Base-by-base conservation (phyloP, 2,797 vertebrate species). In the Aplochiton taeniatus region DNA sequence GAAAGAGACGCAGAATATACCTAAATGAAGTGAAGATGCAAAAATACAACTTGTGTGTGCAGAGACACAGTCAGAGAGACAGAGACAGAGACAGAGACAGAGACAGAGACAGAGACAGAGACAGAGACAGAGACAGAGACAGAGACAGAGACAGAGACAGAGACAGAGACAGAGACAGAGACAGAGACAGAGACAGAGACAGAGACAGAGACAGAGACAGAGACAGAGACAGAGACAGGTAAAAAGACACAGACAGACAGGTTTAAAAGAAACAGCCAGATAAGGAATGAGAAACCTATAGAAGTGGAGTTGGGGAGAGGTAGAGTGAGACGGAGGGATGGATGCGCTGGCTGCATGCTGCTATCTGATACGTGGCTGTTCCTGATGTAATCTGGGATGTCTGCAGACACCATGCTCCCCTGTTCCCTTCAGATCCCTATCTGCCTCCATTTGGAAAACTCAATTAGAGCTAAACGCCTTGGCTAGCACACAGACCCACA, bases 331-430 rank as follows among this genome's bases (percentile, higher is more conserved):
- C n/a, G n/a, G n/a, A n/a, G n/a, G n/a, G n/a, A n/a, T n/a, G n/a
- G n/a, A n/a, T n/a, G n/a, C n/a, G n/a, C n/a, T n/a, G n/a, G n/a
- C n/a, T n/a, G n/a, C 4, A 5, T 46, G 43, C 12, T 42, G 45
- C 8, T 43, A 45, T 54, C 17, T 58, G 55, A 44, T 17, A 31
- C 47, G 48, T 45, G 49, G 16, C 31, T 45, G 31, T 41, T 18
- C 47, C 58, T 62, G 48, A 48, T 56, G 56, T 52, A 19, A 41
- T 57, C 70, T 17, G 48, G 51, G 50, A 53, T 59, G 49, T 54
- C 53, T 55, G 17, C 8, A 47, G 46, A 61, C 56, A 58, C 14
- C 41, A 11, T 41, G 8, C 45, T 69, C 51, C 46, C 51, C 62
- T 53, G 50, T 53, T 46, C 47, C 8, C 44, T 12, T 64, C 49